A percentile compares a stretch with the other conserved stretches of the same genome.
Conservation (phyloP, 2,888 invertebrate species). For the Tachina fera region DNA sequence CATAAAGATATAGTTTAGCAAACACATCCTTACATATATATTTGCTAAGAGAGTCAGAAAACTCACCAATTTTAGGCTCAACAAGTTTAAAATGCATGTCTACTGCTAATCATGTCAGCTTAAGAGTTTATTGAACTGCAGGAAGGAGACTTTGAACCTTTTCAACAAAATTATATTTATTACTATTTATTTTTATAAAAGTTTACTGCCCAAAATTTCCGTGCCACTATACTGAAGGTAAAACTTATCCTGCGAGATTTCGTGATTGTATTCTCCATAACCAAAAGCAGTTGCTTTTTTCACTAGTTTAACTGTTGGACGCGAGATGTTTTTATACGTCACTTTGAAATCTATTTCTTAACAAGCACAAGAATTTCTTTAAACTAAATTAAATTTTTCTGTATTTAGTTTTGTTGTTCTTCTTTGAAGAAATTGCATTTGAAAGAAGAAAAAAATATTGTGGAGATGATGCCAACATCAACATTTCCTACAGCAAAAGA, state of each 20-base stretch:
- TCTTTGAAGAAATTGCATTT: not conserved
- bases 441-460: not conserved
- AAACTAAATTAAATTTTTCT: too few species aligned
- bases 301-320: conserved; percentile 1
- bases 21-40: too few species aligned
- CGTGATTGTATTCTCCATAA: not conserved
- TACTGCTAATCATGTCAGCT: not conserved
- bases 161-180: conserved; percentile 17
- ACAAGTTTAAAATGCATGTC: not conserved
- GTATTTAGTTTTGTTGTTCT: not conserved
- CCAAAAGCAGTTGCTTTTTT: not conserved
- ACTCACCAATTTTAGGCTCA: not conserved
- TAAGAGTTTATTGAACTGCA: not conserved
- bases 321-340: conserved; percentile 41
- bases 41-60: too few species aligned
- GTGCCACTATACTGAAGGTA: not conserved
- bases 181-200: conserved; percentile 4
- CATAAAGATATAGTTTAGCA: too few species aligned
- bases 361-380: conserved; percentile 18
- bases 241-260: not conserved
- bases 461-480: conserved; percentile 14
- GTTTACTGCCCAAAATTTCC: conserved; percentile 3
- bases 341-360: conserved; percentile 32
- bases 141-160: not conserved
- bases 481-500: not conserved